Evolutionary conservation across 2,113 vertebrate species (phyloP).

Genomic region (Perca fluviatilis): DNA sequence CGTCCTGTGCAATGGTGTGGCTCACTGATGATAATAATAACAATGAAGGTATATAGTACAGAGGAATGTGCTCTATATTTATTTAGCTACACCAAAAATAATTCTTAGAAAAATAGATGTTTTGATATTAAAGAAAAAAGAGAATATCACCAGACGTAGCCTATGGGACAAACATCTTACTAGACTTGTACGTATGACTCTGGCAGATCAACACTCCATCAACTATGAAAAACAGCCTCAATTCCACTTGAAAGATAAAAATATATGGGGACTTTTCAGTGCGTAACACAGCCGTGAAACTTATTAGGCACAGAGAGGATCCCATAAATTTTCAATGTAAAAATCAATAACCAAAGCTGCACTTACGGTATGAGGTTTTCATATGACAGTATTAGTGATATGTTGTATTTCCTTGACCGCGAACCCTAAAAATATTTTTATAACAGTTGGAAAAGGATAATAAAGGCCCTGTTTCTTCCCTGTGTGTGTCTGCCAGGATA

Average conservation of each 20-base stretch:
- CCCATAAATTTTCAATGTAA: constrained; percentile 54
- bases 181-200: not conserved
- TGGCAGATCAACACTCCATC: constrained; percentile 32
- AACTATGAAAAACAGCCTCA: constrained; percentile 24
- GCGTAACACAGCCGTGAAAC: constrained; percentile 53
- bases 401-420: constrained; percentile 71
- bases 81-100: not conserved
- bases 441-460: constrained; percentile 71
- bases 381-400: constrained; percentile 58
- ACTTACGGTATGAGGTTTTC: constrained; percentile 55
- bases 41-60: not conserved
- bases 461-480: constrained; percentile 44
- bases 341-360: constrained; percentile 63
- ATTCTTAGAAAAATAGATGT: not conserved
- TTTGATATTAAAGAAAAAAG: not conserved
- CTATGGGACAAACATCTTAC: not conserved
- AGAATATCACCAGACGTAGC: not conserved
- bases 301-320: constrained; percentile 43
- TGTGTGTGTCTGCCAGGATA: constrained; percentile 49
- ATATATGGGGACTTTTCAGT: constrained; percentile 28
- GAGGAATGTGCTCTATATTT: not conserved
- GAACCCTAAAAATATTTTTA: constrained; percentile 71
- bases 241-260: constrained; percentile 49
- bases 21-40: not conserved
- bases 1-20: not conserved